Conservation (phyloP, 2,888 invertebrate genomes). For the Eustalomyia histrio region DNA sequence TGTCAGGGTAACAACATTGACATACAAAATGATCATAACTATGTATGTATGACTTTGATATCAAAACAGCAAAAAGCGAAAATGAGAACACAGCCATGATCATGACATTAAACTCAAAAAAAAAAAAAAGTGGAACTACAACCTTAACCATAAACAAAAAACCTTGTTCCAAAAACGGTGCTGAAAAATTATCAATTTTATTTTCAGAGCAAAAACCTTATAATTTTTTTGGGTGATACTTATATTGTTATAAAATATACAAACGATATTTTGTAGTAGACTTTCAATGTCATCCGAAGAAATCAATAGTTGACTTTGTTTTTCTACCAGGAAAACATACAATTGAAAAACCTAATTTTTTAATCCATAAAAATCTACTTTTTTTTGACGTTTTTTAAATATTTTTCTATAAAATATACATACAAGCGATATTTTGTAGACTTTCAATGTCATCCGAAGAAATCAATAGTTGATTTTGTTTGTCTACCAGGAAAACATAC, state of each 20-base stretch:
- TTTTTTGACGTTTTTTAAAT: no score
- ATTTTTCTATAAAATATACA: no score
- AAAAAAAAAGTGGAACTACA: slow-evolving; percentile 33
- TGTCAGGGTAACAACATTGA: slow-evolving; percentile 57
- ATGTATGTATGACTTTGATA: slow-evolving; percentile 15
- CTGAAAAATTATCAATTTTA: no score
- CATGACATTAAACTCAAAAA: slow-evolving; percentile 32
- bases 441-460: no score
- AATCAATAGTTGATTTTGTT: no score
- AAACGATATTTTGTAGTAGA: background rate
- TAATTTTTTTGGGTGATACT: background rate
- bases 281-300: no score
- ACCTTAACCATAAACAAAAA: slow-evolving; percentile 3
- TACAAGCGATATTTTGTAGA: background rate
- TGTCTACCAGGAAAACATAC: no score
- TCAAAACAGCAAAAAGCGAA: background rate
- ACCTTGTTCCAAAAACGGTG: slow-evolving; percentile 17
- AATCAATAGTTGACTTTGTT: no score
- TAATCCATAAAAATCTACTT: no score
- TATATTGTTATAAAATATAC: background rate
- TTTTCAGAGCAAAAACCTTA: no score
- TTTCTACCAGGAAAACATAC: no score
- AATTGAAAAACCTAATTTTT: no score
- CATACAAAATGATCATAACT: slow-evolving; percentile 7
- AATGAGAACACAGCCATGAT: slow-evolving; percentile 48